Percentiles rank a stretch among this genome's conserved stretches.
phyloP scores from a whole-genome alignment of 2,888 invertebrate genomes.

The Gandaritis pyraliata region DNA sequence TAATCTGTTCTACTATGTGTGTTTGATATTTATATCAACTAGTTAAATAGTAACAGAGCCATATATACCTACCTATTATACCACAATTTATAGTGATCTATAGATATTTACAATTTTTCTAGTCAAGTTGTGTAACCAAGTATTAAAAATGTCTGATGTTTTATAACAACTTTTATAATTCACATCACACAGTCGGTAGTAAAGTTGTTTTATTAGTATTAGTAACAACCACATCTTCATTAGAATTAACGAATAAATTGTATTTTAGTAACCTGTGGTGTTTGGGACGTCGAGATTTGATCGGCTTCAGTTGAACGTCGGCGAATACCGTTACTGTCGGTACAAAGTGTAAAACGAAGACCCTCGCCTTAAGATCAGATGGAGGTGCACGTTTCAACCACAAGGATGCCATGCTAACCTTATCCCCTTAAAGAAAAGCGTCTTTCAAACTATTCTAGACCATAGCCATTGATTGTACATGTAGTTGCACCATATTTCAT shows the following conservation, averaged over 20 bases:
- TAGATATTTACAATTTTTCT: no score
- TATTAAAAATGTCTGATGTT: no score
- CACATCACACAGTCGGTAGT: no score
- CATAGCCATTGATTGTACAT: constrained; percentile 49
- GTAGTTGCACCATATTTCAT: constrained; percentile 39
- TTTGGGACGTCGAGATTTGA: constrained; percentile 45
- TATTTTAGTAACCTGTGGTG: constrained; percentile 15
- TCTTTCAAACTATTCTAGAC: constrained; percentile 38
- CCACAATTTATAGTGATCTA: no score
- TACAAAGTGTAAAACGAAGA: constrained; percentile 10
- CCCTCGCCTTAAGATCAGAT: constrained; percentile 36
- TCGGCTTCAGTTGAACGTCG: constrained; percentile 44
- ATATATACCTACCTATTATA: no score
- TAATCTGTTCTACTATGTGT: no score
- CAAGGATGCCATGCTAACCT: constrained; percentile 48
- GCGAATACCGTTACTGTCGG: constrained; percentile 44
- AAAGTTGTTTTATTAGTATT: neutral
- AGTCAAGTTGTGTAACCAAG: no score
- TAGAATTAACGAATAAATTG: neutral
- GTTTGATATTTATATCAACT: no score
- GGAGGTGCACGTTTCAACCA: constrained; percentile 49
- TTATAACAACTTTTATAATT: no score
- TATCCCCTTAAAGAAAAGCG: constrained; percentile 41
- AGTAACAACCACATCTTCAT: neutral
- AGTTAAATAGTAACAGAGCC: no score